These are phyloP conservation scores for Cheilosia pagana DNA, from an alignment of 2,888 invertebrate genomes.

Conservation along the genomic window DNA sequence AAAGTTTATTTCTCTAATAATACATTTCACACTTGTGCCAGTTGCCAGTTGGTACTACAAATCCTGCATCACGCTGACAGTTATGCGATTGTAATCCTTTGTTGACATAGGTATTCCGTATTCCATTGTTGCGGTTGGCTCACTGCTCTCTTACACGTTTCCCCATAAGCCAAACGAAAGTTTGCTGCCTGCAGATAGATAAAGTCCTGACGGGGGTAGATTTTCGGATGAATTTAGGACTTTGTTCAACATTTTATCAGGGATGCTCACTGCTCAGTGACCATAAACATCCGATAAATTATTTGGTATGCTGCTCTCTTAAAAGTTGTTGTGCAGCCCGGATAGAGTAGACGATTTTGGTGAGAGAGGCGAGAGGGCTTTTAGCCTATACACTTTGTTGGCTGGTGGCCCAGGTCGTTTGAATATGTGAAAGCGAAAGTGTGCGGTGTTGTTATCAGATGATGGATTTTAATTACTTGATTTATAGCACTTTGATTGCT, in stretches of 20 bases:
- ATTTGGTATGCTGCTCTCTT: not conserved
- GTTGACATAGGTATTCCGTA: not conserved
- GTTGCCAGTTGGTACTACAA: not conserved
- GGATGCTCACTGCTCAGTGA: not conserved
- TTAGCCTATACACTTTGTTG: not conserved
- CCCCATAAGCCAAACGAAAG: not conserved
- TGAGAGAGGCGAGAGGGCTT: not conserved
- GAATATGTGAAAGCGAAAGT: not conserved
- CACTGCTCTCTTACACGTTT: not conserved
- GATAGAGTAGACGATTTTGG: not conserved
- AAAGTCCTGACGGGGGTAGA: not conserved
- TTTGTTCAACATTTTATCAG: not conserved
- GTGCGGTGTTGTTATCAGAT: not conserved
- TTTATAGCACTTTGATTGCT: not conserved
- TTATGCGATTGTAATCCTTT: not conserved
- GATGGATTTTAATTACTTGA: slow-evolving; percentile 3
- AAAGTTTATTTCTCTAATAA: no score
- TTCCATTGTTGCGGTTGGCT: not conserved
- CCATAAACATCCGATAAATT: not conserved
- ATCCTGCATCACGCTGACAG: not conserved
- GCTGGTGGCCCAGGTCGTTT: not conserved
- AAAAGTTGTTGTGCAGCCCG: slow-evolving; percentile 4
- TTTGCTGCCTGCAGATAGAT: not conserved
- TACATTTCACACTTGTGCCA: not conserved
- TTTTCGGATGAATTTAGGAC: not conserved